phyloP scores from a whole-genome alignment of 2,888 invertebrate genomes.

The Oscheius sp. region DNA sequence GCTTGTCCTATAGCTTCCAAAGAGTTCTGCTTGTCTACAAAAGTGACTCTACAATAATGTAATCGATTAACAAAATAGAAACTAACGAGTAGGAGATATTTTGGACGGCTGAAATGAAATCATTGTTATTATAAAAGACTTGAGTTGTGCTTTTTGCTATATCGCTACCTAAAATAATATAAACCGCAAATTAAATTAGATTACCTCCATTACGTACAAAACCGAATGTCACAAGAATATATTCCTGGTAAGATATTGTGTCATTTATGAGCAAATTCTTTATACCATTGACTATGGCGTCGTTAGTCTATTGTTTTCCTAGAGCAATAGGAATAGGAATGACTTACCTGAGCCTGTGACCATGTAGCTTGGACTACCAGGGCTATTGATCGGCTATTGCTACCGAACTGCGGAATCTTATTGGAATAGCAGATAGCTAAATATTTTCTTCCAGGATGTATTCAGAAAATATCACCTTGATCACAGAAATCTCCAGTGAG shows the following conservation, averaged over 20 bases:
- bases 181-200: not conserved
- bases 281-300: not conserved
- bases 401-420: not conserved
- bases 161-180: not conserved
- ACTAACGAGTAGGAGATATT: not conserved
- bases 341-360: conserved; percentile 26
- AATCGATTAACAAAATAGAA: not conserved
- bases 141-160: not conserved
- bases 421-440: not conserved
- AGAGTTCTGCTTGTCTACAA: not conserved
- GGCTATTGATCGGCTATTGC: conserved; percentile 23
- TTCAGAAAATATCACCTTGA: not conserved
- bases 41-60: not conserved
- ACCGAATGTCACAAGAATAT: conserved; percentile 38
- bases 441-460: not conserved
- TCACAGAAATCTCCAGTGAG: conserved; percentile 4
- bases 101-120: not conserved
- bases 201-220: not conserved
- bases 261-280: not conserved
- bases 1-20: not conserved
- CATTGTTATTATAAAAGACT: not conserved
- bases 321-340: not conserved
- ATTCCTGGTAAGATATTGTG: conserved; percentile 33
- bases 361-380: conserved; percentile 40
- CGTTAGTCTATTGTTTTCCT: not conserved